Conservation (phyloP, 2,797 vertebrate species). For the Champsocephalus esox region DNA sequence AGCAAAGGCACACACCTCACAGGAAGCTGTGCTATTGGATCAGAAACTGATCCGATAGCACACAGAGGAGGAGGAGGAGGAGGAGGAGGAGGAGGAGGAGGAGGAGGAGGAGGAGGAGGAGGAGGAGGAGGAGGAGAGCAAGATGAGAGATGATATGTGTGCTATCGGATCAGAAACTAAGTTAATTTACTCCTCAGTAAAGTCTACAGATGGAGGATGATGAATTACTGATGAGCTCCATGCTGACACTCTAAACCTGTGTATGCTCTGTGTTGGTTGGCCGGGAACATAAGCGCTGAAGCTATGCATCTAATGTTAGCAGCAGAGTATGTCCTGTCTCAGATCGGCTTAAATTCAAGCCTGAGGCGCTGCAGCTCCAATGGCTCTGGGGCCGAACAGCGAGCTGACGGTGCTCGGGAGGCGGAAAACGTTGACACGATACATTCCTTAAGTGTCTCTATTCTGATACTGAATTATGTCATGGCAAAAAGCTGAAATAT, state of each 20-base stretch:
- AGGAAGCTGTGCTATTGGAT: no score
- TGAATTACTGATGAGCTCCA: slow-evolving; percentile 40
- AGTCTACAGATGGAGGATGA: slow-evolving; percentile 25
- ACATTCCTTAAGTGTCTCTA: no score
- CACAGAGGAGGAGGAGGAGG: no score
- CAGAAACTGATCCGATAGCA: no score
- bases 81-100: slow-evolving; percentile 20
- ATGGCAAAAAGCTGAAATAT: no score
- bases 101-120: slow-evolving; percentile 3
- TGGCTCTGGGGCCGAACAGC: slow-evolving; percentile 48
- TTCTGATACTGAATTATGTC: no score
- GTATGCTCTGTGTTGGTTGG: slow-evolving; percentile 23
- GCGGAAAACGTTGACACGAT: slow-evolving; percentile 21
- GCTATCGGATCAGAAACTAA: slow-evolving; percentile 31
- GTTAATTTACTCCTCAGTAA: slow-evolving; percentile 50
- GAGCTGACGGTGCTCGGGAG: slow-evolving; percentile 21
- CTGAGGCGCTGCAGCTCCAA: slow-evolving; percentile 46
- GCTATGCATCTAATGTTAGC: slow-evolving; percentile 48
- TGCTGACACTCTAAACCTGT: slow-evolving; percentile 8
- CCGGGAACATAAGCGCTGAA: slow-evolving; percentile 21
- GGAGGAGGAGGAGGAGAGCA: slow-evolving; percentile 22
- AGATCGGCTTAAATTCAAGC: slow-evolving; percentile 57
- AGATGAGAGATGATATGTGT: slow-evolving; percentile 51
- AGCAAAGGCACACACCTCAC: no score
- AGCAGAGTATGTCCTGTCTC: slow-evolving; percentile 52